phyloP scores from a whole-genome alignment of 1,140 invertebrate genomes.

The Zaprionus capensis region DNA sequence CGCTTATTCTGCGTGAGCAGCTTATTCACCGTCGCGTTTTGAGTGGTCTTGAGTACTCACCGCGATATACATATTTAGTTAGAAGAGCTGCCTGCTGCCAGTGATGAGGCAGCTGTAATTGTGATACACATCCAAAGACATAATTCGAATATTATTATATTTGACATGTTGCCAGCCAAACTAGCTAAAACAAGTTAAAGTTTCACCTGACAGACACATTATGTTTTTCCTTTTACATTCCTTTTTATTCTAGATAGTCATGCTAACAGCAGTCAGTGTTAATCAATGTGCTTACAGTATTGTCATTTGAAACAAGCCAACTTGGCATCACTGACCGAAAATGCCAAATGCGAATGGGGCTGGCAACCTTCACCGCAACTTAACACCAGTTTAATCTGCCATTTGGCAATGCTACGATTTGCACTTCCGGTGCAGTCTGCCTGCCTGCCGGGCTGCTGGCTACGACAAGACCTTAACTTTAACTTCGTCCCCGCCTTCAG shows the following conservation, averaged over 20 bases:
- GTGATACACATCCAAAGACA: too few relatives aligned
- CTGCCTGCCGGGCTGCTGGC: background rate
- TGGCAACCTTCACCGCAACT: slow-evolving; percentile 52
- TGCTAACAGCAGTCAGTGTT: background rate
- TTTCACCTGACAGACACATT: too few relatives aligned
- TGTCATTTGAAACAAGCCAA: background rate
- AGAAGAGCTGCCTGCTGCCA: background rate
- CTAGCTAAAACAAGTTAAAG: background rate
- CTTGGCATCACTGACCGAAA: slow-evolving; percentile 28
- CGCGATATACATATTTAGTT: slow-evolving; percentile 2
- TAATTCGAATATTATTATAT: background rate
- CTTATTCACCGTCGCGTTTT: slow-evolving; percentile 57
- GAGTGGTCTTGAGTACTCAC: slow-evolving; percentile 59
- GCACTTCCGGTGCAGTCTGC: slow-evolving; percentile 45
- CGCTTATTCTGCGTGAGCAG: slow-evolving; percentile 48
- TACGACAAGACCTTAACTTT: slow-evolving; percentile 1
- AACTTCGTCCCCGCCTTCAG: background rate
- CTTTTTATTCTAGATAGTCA: background rate
- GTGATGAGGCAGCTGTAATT: background rate
- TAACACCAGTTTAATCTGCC: slow-evolving; percentile 79
- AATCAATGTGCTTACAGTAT: background rate
- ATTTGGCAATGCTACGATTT: slow-evolving; percentile 72
- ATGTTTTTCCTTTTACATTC: background rate
- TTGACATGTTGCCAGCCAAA: background rate
- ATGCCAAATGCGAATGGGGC: slow-evolving; percentile 40